Evolutionary conservation across 1,140 invertebrate species (phyloP).

Genomic region (Scylla paramamosain): DNA sequence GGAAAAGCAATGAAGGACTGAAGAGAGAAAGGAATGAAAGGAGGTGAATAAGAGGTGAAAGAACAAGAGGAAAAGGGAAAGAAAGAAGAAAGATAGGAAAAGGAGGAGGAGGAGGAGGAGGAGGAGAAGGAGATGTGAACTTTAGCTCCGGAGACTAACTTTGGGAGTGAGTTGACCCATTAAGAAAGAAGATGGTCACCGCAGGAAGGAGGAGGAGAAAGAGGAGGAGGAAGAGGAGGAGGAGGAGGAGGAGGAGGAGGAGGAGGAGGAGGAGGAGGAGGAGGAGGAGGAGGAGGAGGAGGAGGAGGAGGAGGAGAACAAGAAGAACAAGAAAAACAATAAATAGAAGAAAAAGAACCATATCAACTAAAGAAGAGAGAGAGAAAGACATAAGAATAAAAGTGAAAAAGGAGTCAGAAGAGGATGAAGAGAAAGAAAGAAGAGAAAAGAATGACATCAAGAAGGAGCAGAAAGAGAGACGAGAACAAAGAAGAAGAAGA

Average conservation of each 20-base stretch:
- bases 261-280: background rate
- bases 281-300: too few relatives aligned
- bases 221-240: background rate
- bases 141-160: background rate
- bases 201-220: background rate
- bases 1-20: background rate
- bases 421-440: too few relatives aligned
- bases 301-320: too few relatives aligned
- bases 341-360: too few relatives aligned
- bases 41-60: background rate
- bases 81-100: background rate
- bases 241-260: slow-evolving; percentile 4
- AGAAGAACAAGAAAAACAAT: too few relatives aligned
- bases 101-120: background rate
- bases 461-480: too few relatives aligned
- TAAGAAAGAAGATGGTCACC: slow-evolving; percentile 9
- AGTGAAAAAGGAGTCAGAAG: too few relatives aligned
- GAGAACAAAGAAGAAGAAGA: too few relatives aligned
- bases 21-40: background rate
- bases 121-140: background rate
- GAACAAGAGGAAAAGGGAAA: background rate
- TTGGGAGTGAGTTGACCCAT: slow-evolving; percentile 9
- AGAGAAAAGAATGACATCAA: too few relatives aligned
- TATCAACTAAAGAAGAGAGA: too few relatives aligned
- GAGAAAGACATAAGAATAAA: too few relatives aligned